phyloP scores from a whole-genome alignment of 2,113 vertebrate genomes.

The Sarotherodon lohbergeri region DNA sequence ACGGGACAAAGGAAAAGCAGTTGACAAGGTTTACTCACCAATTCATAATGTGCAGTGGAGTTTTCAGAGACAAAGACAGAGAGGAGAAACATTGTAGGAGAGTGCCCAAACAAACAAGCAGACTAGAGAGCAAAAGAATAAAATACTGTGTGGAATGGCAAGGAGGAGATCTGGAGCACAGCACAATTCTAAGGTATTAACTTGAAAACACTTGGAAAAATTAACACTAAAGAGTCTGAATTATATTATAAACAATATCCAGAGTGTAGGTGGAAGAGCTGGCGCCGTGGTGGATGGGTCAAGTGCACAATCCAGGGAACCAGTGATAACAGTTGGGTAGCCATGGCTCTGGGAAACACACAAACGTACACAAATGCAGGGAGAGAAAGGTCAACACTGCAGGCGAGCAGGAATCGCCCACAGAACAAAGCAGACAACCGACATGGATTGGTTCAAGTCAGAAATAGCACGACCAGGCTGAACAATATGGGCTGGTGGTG shows the following conservation, averaged over 20 bases:
- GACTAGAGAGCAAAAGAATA: neutral
- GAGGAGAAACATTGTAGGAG: neutral
- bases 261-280: neutral
- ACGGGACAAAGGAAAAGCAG: accelerated
- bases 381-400: neutral
- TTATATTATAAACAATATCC: neutral
- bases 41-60: neutral
- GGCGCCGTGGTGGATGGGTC: neutral
- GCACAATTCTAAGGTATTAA: neutral
- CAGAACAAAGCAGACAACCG: neutral
- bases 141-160: neutral
- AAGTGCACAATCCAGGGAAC: neutral
- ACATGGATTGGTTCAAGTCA: neutral
- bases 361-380: neutral
- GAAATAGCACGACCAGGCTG: neutral
- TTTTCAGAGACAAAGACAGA: neutral
- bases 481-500: neutral
- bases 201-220: neutral
- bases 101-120: neutral
- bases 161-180: neutral
- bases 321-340: neutral
- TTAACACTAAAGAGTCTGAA: neutral
- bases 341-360: neutral
- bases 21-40: neutral
- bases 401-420: neutral